Base-by-base conservation (phyloP, 1,140 invertebrate genomes). In the Capitella teleta region DNA sequence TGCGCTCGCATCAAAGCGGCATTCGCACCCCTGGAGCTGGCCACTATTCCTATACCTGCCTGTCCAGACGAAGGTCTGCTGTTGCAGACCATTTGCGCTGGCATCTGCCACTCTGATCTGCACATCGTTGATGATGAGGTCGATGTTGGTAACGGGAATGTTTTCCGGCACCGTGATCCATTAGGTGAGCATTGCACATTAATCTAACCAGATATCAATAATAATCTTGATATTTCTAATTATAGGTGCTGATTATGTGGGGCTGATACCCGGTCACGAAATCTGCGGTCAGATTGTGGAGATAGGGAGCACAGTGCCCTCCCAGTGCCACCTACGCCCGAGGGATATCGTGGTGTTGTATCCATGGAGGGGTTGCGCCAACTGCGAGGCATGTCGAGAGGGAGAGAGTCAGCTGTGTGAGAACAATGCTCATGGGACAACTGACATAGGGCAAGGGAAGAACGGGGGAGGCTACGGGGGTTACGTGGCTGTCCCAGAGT, bases 291-390 rank as follows among this genome's bases (percentile, higher is more conserved):
- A n/a, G n/a, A 25, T 47, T 19, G 30, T 19, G 26, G 28, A 16
- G 18, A 34, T 47, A 18, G 45, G 45, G 16, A 32, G 19, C 16
- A 18, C 23, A 28, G 45, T 30, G 19, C 28, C 45, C 26, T 26
- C 24, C 18, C 19, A 19, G 26, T 48, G 44, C 18, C 16, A 18
- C 16, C 14, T 53, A 14, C 41, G 44, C 23, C 18, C 28, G 18
- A 47, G 52, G n/a, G 46, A 53, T 28, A 36, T 28, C 5, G 52
- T 53, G 8, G 26, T 49, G 12, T 36, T 53, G 34, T 48, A 48
- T 26, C 46, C 52, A 26, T 48, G 40, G 47, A 36, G 32, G 16
- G 52, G 52, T 24, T 53, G 52, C 36, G 21, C 23, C 16, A 24
- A 49, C 21, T 53, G 52, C 26, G 52, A 53, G 46, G 28, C 45